phyloP scores from a whole-genome alignment of 2,888 invertebrate genomes.

The Patella ulyssiponensis region DNA sequence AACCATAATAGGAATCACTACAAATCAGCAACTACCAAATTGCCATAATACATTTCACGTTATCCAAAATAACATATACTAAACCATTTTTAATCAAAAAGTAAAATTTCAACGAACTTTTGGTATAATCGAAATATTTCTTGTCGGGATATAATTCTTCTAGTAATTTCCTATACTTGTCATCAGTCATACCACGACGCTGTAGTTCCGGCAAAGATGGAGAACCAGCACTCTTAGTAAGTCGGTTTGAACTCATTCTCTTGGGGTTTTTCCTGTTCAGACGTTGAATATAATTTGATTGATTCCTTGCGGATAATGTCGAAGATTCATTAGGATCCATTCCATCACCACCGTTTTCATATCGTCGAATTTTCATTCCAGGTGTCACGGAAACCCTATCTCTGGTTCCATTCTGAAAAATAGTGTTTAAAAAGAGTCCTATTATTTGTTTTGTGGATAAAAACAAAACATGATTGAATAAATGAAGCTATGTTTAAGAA shows the following conservation, averaged over 20 bases:
- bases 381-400: background rate
- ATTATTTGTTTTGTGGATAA: no score
- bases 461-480: no score
- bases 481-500: no score
- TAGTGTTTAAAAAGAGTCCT: no score
- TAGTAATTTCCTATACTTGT: slow-evolving; percentile 46
- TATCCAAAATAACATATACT: background rate
- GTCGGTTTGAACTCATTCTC: background rate
- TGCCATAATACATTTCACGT: background rate
- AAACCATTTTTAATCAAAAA: background rate
- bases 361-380: background rate
- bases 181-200: slow-evolving; percentile 40
- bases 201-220: slow-evolving; percentile 12
- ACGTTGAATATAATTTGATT: background rate
- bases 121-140: slow-evolving; percentile 57
- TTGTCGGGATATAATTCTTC: slow-evolving; percentile 58
- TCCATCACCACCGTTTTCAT: background rate
- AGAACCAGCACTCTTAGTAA: slow-evolving; percentile 3
- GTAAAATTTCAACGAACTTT: slow-evolving; percentile 39
- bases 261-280: background rate
- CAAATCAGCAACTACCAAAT: no score
- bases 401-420: no score
- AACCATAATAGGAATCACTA: no score
- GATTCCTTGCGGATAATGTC: background rate
- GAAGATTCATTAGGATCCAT: background rate